Conservation (phyloP, 2,113 vertebrate genomes). For the Cephalopterus ornatus region DNA sequence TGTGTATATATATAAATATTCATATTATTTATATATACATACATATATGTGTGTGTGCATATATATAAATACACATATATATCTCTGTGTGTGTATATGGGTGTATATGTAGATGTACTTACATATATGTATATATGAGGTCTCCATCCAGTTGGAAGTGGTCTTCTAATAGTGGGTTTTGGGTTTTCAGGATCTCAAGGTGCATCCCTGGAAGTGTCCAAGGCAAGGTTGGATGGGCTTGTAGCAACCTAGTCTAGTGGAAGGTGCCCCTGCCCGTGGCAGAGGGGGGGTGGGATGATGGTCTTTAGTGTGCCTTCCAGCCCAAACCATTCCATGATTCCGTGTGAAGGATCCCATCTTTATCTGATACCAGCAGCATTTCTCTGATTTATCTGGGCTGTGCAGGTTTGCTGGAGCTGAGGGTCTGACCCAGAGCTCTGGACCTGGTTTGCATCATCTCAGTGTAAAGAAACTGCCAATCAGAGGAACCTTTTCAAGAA, state of each 20-base stretch:
- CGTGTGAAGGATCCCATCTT: not conserved
- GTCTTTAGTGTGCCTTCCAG: not conserved
- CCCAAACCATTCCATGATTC: not conserved
- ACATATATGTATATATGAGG: too few relatives aligned
- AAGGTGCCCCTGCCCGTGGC: not conserved
- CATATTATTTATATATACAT: too few relatives aligned
- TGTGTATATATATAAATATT: too few relatives aligned
- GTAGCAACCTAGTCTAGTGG: fast-evolving
- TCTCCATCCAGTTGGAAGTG: not conserved
- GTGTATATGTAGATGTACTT: too few relatives aligned
- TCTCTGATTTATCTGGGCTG: not conserved
- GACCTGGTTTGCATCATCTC: not conserved
- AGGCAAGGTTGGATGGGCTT: fast-evolving
- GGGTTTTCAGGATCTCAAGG: not conserved
- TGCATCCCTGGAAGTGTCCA: not conserved
- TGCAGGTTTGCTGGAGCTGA: not conserved
- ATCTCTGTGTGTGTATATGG: not conserved
- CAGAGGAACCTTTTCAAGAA: not conserved
- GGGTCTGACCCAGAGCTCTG: not conserved
- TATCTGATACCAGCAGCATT: not conserved
- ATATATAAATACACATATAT: not conserved
- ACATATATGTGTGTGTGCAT: too few relatives aligned
- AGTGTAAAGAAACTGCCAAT: not conserved
- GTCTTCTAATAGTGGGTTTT: not conserved
- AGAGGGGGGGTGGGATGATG: fast-evolving